Base-by-base conservation (phyloP, 2,888 invertebrate species). In the Hypselothyrea guttata region DNA sequence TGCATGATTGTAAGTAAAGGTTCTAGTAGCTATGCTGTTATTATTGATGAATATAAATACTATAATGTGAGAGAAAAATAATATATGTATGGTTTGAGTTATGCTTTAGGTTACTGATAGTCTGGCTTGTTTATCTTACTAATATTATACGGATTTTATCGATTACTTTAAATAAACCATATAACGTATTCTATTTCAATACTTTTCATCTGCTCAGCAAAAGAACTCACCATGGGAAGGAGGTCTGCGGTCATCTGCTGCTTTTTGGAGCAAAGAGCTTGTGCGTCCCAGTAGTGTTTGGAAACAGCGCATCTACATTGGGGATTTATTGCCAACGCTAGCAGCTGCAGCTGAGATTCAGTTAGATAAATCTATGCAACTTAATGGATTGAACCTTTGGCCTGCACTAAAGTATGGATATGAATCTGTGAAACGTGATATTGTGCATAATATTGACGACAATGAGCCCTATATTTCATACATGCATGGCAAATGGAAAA, bases 201-300 rank as follows among this genome's bases (percentile, higher is more conserved):
- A n/a, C n/a, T n/a, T n/a, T n/a, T n/a, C n/a, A n/a, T n/a, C n/a
- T n/a, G n/a, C n/a, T n/a, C n/a, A 93, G 93, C 91, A 93, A 89
- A 97, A 97, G 89, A 91, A 93, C 71, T 94, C 95, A 0, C 91
- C 96, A 1, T 96, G 94, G 93, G 97, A 98, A 90, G 98, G 98
- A 1, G 97, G 93, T 0, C 92, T 97, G 0, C 91, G 96, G 57
- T 94, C 94, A 0, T 93, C 93, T 1, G 95, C 94, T 0, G 93
- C 95, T 33, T 90, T 97, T 46, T 96, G 95, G 93, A 94, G 93
- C 73, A 93, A 95, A 0, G 70, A 91, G 16, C 87, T 93, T 16
- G 87, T 77, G 53, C 73, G 89, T 22, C 88, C 92, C 2, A 87
- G 91, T 31, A 92, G 93, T 75, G 92, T 95, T 1, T 93, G 92